These are phyloP conservation scores for Cryptus viduatorius DNA, from an alignment of 2,888 invertebrate genomes.

Conservation along the genomic window DNA sequence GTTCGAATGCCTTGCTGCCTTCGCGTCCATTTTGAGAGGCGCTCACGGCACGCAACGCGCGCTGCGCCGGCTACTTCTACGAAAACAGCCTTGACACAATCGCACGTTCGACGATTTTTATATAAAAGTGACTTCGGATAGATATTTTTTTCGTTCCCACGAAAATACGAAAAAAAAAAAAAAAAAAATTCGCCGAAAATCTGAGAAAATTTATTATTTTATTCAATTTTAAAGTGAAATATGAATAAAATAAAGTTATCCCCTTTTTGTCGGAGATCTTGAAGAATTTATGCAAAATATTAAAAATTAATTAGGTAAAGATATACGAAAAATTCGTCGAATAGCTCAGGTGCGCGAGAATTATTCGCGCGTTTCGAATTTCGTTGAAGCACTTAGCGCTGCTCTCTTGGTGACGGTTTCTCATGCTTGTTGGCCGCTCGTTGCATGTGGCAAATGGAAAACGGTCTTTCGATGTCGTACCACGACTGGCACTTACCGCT, in stretches of 20 bases:
- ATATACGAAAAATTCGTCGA: background rate
- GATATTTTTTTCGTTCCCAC: slow-evolving; percentile 1
- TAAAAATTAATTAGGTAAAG: background rate
- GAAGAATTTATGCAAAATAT: background rate
- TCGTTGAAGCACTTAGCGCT: slow-evolving; percentile 27
- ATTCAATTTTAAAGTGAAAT: background rate
- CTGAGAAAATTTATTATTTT: background rate
- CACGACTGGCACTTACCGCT: slow-evolving; percentile 54
- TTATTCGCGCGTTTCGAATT: slow-evolving; percentile 27
- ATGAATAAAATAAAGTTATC: background rate
- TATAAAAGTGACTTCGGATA: slow-evolving; percentile 14
- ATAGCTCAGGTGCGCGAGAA: slow-evolving; percentile 8
- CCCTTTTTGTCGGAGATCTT: no score
- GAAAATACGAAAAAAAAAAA: background rate
- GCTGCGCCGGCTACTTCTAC: slow-evolving; percentile 64
- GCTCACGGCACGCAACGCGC: slow-evolving; percentile 75
- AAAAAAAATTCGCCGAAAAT: background rate
- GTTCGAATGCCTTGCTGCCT: slow-evolving; percentile 55
- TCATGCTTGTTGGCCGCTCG: slow-evolving; percentile 16
- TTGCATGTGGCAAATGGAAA: slow-evolving; percentile 32
- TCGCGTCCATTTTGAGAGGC: slow-evolving; percentile 79
- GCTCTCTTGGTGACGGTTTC: background rate
- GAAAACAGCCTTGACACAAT: slow-evolving; percentile 80
- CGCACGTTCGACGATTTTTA: slow-evolving; percentile 61
- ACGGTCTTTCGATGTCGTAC: slow-evolving; percentile 51